Evolutionary conservation across 1,140 invertebrate genomes (phyloP).

Genomic region (Ptiloglossa arizonensis): DNA sequence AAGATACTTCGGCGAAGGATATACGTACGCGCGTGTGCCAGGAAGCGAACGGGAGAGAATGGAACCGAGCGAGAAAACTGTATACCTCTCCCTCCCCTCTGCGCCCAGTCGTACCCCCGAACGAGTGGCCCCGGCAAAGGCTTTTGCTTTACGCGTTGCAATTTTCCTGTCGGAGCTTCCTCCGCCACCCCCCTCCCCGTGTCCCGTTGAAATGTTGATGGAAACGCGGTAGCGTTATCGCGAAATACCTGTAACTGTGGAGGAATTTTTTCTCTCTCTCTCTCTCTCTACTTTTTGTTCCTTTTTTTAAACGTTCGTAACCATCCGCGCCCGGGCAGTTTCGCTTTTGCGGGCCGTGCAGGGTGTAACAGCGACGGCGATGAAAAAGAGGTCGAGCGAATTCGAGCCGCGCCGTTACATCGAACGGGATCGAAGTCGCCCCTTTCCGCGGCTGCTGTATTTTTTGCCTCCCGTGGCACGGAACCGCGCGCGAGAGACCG

Average conservation of each 20-base stretch:
- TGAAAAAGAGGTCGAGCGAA: neutral
- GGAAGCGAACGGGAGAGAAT: neutral
- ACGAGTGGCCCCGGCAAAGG: slow-evolving; percentile 47
- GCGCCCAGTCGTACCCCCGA: slow-evolving; percentile 18
- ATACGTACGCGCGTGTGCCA: neutral
- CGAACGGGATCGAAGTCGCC: neutral
- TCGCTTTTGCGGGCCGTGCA: neutral
- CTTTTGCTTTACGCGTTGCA: slow-evolving; percentile 48
- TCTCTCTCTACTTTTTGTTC: too few species aligned
- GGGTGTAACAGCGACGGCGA: neutral
- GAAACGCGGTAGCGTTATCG: slow-evolving; percentile 29
- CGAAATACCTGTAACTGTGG: slow-evolving; percentile 42
- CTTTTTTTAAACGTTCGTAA: slow-evolving; percentile 25
- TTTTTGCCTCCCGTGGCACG: neutral
- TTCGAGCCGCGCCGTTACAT: neutral
- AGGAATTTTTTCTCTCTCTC: slow-evolving; percentile 40
- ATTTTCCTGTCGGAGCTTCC: slow-evolving; percentile 46
- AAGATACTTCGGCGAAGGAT: slow-evolving; percentile 25
- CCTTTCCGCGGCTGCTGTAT: neutral
- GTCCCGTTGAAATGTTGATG: slow-evolving; percentile 37
- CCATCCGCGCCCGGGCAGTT: neutral
- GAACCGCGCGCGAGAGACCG: too few species aligned
- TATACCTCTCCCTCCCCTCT: neutral
- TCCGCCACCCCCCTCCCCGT: neutral
- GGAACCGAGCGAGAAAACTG: slow-evolving; percentile 23